Conservation (phyloP, 2,797 vertebrate genomes). For the Mus caroli region DNA sequence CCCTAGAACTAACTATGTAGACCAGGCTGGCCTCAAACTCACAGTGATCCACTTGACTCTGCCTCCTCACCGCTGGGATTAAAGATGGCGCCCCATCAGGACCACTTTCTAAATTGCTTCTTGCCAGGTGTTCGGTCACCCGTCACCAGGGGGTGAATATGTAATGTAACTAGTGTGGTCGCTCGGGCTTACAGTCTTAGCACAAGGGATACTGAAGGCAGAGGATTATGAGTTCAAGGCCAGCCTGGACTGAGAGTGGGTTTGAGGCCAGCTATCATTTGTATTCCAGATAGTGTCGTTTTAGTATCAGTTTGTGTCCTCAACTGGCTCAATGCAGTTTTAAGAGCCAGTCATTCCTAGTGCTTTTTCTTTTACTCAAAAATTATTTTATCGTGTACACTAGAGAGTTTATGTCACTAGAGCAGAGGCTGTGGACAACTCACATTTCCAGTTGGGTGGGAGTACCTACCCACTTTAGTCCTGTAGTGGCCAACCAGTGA, state of each 20-base stretch:
- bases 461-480: neutral
- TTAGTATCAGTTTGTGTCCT: neutral
- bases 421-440: neutral
- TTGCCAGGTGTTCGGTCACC: neutral
- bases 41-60: neutral
- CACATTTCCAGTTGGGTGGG: neutral
- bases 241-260: neutral
- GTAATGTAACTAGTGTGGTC: neutral
- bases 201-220: neutral
- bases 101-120: neutral
- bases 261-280: neutral
- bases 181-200: neutral
- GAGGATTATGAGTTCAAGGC: neutral
- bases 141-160: neutral
- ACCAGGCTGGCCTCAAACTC: neutral
- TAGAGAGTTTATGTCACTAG: neutral
- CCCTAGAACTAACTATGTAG: neutral
- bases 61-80: neutral
- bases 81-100: neutral
- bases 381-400: neutral
- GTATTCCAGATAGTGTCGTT: neutral
- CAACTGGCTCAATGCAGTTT: neutral
- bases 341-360: neutral
- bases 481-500: neutral
- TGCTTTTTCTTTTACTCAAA: neutral